Conservation (phyloP, 2,797 vertebrate genomes). For the Sciurus carolinensis region DNA sequence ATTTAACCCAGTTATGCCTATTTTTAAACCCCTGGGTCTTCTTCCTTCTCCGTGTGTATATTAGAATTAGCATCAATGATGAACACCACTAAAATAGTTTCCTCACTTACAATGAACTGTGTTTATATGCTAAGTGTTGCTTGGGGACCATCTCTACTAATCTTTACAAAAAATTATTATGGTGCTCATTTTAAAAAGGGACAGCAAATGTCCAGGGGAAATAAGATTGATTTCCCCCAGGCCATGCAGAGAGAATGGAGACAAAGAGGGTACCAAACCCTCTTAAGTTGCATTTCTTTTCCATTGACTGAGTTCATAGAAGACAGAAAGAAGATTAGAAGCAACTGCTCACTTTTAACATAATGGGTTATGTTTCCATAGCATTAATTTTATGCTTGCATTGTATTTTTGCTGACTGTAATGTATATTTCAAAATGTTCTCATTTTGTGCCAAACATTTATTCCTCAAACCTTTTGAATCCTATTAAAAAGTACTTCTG, state of each 20-base stretch:
- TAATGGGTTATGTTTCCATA: background rate
- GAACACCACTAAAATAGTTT: background rate
- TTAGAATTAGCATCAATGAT: background rate
- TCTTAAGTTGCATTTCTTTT: background rate
- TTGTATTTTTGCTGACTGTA: background rate
- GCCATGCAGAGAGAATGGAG: background rate
- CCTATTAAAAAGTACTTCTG: constrained; percentile 36
- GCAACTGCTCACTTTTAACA: background rate
- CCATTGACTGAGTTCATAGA: background rate
- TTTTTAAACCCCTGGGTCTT: background rate
- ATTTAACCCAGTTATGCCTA: background rate
- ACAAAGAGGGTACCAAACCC: background rate
- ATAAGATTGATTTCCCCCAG: background rate
- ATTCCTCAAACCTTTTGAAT: constrained; percentile 30
- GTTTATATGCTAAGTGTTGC: background rate
- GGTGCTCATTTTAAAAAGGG: background rate
- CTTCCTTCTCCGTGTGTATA: background rate
- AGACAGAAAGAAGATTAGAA: background rate
- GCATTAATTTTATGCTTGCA: background rate
- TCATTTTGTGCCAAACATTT: background rate
- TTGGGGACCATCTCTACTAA: background rate
- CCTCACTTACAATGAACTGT: background rate
- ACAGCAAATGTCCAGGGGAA: background rate
- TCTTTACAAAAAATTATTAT: background rate
- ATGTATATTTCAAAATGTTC: constrained; percentile 20